These are phyloP conservation scores for Unio delphinus DNA, from an alignment of 2,888 invertebrate genomes.

Conservation along the genomic window DNA sequence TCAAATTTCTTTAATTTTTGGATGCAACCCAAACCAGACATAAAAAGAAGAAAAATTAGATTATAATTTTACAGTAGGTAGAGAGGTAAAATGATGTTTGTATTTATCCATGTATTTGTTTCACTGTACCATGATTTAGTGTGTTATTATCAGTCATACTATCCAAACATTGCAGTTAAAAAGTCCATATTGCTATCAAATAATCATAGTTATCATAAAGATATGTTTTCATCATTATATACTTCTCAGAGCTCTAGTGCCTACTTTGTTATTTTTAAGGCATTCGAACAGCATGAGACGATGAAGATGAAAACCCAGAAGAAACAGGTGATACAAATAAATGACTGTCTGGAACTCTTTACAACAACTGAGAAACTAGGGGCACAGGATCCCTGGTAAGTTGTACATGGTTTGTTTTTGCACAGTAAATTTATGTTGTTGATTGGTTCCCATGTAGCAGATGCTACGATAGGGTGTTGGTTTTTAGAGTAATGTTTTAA, in stretches of 20 bases:
- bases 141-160: too few relatives aligned
- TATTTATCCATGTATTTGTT: too few relatives aligned
- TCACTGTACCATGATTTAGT: too few relatives aligned
- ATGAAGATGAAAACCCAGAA: slow-evolving; percentile 61
- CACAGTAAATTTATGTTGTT: background rate
- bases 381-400: slow-evolving; percentile 75
- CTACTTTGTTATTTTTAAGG: background rate
- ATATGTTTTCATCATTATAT: too few relatives aligned
- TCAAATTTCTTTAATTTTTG: too few relatives aligned
- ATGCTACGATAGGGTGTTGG: too few relatives aligned
- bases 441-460: background rate
- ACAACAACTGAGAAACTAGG: slow-evolving; percentile 75
- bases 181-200: too few relatives aligned
- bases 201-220: too few relatives aligned
- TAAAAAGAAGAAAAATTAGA: background rate
- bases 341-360: slow-evolving; percentile 76
- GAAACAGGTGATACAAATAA: slow-evolving; percentile 71
- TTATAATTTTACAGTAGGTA: too few relatives aligned
- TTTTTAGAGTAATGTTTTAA: too few relatives aligned
- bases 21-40: background rate
- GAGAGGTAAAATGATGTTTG: background rate
- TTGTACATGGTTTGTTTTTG: slow-evolving; percentile 1
- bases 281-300: slow-evolving; percentile 33
- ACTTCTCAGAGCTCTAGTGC: background rate
- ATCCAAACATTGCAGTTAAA: too few relatives aligned